These are phyloP conservation scores for Trachymyrmex cornetzi DNA, from an alignment of 1,140 invertebrate genomes.

Conservation along the genomic window DNA sequence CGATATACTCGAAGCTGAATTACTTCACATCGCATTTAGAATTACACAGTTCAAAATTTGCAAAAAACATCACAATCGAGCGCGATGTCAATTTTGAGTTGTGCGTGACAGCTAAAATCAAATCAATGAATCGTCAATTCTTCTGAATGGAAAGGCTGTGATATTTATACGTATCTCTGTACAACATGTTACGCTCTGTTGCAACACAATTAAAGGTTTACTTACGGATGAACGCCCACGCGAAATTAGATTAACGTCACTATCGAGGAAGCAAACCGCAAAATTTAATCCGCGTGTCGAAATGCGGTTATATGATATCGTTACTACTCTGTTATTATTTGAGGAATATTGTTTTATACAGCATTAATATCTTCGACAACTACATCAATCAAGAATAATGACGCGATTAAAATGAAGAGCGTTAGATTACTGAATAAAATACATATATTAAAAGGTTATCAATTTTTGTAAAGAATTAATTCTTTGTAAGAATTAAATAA, in stretches of 20 bases:
- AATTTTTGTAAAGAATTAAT: background rate
- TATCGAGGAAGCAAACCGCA: slow-evolving; percentile 47
- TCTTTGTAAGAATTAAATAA: too few relatives aligned
- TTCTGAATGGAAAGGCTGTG: slow-evolving; percentile 31
- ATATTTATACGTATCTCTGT: slow-evolving; percentile 33
- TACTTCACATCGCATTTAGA: slow-evolving; percentile 40
- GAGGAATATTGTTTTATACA: slow-evolving; percentile 19
- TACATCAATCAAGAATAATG: background rate
- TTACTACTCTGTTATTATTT: slow-evolving; percentile 23
- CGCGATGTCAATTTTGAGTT: slow-evolving; percentile 2
- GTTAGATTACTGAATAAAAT: background rate
- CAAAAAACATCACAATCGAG: background rate
- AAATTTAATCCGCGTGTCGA: slow-evolving; percentile 49
- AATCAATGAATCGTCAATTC: slow-evolving; percentile 47
- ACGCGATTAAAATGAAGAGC: background rate
- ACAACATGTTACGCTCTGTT: background rate
- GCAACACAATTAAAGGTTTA: slow-evolving; percentile 55
- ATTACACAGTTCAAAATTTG: background rate
- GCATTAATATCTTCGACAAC: background rate
- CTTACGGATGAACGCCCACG: slow-evolving; percentile 31
- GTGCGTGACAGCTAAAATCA: slow-evolving; percentile 32
- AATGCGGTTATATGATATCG: slow-evolving; percentile 33
- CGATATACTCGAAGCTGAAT: slow-evolving; percentile 39
- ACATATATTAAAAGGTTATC: background rate
- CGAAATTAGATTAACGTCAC: slow-evolving; percentile 58